phyloP scores from a whole-genome alignment of 2,888 invertebrate species.

The Portevinia maculata region DNA sequence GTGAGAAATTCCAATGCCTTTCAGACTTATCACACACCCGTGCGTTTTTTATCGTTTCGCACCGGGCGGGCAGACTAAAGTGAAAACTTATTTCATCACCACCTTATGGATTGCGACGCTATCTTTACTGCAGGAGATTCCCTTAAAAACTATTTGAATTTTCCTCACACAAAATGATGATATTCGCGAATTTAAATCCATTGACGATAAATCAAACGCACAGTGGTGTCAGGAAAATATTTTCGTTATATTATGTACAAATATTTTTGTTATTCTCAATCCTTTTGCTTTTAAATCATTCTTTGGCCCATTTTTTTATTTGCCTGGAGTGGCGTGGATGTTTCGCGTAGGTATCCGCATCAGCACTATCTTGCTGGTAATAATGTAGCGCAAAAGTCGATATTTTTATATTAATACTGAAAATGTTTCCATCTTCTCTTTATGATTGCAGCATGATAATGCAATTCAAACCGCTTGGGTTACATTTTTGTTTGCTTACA shows the following conservation, averaged over 20 bases:
- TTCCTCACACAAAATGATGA: constrained; percentile 5
- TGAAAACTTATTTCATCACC: constrained; percentile 30
- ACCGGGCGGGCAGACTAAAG: constrained; percentile 33
- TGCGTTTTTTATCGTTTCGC: constrained; percentile 14
- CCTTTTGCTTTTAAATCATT: constrained; percentile 38
- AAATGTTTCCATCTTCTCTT: constrained; percentile 31
- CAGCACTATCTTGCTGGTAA: neutral
- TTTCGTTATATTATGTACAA: constrained; percentile 45
- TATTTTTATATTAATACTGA: constrained; percentile 62
- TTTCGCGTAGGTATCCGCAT: neutral
- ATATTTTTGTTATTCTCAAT: constrained; percentile 34
- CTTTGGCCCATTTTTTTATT: constrained; percentile 49
- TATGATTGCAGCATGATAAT: constrained; percentile 49
- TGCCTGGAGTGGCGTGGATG: neutral
- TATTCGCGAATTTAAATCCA: constrained; percentile 47
- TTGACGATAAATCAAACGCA: constrained; percentile 67
- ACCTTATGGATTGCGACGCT: constrained; percentile 20
- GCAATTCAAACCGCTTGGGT: constrained; percentile 59
- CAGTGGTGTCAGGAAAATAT: constrained; percentile 67
- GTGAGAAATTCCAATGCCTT: constrained; percentile 32
- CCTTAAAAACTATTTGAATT: constrained; percentile 59
- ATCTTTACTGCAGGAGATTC: constrained; percentile 2
- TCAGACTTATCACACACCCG: constrained; percentile 10
- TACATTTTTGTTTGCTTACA: neutral
- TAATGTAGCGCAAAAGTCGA: neutral